Evolutionary conservation across 2,113 vertebrate species (phyloP), one percentile per base, ranked within the genome.

Genomic region (Cyphomyrus plagiostoma): DNA sequence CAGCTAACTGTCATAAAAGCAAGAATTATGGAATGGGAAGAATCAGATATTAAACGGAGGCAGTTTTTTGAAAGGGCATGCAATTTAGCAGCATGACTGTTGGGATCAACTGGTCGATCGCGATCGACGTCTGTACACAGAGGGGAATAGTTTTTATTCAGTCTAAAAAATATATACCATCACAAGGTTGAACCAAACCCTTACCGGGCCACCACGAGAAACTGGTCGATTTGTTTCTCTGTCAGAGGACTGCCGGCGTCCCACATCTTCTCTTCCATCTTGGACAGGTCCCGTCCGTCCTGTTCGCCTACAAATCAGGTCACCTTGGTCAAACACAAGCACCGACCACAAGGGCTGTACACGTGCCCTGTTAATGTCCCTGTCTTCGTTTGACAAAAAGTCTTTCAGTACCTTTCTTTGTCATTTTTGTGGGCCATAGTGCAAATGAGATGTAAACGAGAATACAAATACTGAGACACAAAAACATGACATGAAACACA

Each of bases 201-300:
- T 97, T 95, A 99, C 98, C 98, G 96, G 94, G 98, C 98, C 53
- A 99, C 98, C n/a, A 99, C 98, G 86, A 99, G 95, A 92, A 99
- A 99, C 95, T 99, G 98, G 94, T 99, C 98, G 3, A 99, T 99
- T 95, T 99, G 98, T 92, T 99, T 99, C 95, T 99, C 98, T 13
- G 96, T 96, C 87, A 99, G 94, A 0, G 96, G 96, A 90, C 96
- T 98, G 95, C 95, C 97, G 1, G 97, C 96, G 92, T 99, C 98
- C 97, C 98, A 99, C 62, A 99, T 94, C 94, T 97, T 98, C 92
- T 98, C 98, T 95, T 99, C 98, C 91, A 99, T 95, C 88, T 97
- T 97, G 90, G 97, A 94, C 95, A 98, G 96, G 91, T 99, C 98
- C 88, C 98, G 96, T 88, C 94, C 96, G 52, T 99, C 98, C 3